A percentile compares a stretch with the other conserved stretches of the same genome.
Evolutionary conservation across 2,888 invertebrate genomes (phyloP).

Genomic region (Aleiodes alternator): DNA sequence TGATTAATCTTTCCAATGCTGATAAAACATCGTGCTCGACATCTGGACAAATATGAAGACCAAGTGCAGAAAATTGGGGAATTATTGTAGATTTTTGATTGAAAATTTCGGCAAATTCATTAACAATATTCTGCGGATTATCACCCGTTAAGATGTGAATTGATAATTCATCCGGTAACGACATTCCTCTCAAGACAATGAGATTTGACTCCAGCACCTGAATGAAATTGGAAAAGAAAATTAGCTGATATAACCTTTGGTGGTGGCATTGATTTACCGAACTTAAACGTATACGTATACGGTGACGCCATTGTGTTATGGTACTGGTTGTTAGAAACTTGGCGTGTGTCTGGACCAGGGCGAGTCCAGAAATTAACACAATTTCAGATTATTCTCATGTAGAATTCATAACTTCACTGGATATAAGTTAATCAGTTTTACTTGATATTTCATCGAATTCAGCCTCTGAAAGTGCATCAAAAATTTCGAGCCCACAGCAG

Average conservation of each 20-base stretch:
- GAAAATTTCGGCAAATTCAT: conserved; percentile 48
- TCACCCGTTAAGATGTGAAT: conserved; percentile 57
- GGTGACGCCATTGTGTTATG: too few relatives aligned
- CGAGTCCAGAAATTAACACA: too few relatives aligned
- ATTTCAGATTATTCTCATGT: too few relatives aligned
- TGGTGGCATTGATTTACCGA: too few relatives aligned
- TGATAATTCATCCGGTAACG: conserved; percentile 54
- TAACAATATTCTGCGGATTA: conserved; percentile 52
- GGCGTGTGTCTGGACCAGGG: too few relatives aligned
- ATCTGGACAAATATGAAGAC: conserved; percentile 60
- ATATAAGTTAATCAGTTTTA: too few relatives aligned
- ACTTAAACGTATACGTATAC: too few relatives aligned
- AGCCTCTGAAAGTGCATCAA: too few relatives aligned
- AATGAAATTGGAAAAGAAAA: conserved; percentile 3
- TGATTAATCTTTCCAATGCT: conserved; percentile 32
- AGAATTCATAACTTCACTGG: too few relatives aligned
- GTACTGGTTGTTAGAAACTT: too few relatives aligned
- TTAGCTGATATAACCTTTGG: not conserved
- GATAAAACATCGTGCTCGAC: conserved; percentile 30
- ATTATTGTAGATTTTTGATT: conserved; percentile 3
- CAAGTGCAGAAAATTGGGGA: conserved; percentile 38
- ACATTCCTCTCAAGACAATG: conserved; percentile 58
- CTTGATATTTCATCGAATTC: too few relatives aligned
- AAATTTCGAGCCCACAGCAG: too few relatives aligned
- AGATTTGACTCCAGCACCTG: conserved; percentile 61